Evolutionary conservation across 2,113 vertebrate genomes (phyloP), one percentile per base, ranked within the genome.

Genomic region (Eulacestoma nigropectus): DNA sequence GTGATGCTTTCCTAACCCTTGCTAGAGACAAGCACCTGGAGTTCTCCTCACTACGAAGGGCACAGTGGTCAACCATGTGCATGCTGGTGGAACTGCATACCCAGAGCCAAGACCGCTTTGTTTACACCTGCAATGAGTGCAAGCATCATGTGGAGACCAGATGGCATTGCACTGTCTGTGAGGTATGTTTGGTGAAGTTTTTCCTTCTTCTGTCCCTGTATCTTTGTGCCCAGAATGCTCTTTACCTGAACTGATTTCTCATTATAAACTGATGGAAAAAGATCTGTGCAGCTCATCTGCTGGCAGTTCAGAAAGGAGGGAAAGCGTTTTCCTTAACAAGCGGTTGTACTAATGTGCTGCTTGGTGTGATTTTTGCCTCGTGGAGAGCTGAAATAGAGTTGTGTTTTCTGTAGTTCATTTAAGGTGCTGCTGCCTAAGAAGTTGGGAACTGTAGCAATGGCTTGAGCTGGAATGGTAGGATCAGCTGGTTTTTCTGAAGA

Each of bases 81-180:
- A 99, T 99, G 99, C 94, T 99, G 95, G 99, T 99, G 96, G 99
- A 99, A 94, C 98, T 99, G 87, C 99, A 99, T 96, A 99, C 99
- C 63, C 99, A 99, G 98, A 99, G 99, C 98, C 99, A 99, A 97
- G 99, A 99, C 92, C 99, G 99, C 91, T 99, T 99, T 33, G 99
- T 99, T 82, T 99, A 99, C 94, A 99, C 99, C 87, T 99, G 99
- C 98, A 99, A 99, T 0, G 99, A 99, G 96, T 99, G 99, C 98
- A 99, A 99, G 94, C 99, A 99, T 95, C 99, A 99, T 0, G 99
- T 99, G 98, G 99, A 99, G 96, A 99, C 99, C 1, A 98, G 99
- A 90, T 99, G 98, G 98, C 99, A 99, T 96, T 99, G 99, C 97
- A 99, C 99, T 3, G 99, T 99, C 76, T 99, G 99, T 80, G 99